Evolutionary conservation across 2,888 invertebrate species (phyloP).

Genomic region (Thumatha senex): DNA sequence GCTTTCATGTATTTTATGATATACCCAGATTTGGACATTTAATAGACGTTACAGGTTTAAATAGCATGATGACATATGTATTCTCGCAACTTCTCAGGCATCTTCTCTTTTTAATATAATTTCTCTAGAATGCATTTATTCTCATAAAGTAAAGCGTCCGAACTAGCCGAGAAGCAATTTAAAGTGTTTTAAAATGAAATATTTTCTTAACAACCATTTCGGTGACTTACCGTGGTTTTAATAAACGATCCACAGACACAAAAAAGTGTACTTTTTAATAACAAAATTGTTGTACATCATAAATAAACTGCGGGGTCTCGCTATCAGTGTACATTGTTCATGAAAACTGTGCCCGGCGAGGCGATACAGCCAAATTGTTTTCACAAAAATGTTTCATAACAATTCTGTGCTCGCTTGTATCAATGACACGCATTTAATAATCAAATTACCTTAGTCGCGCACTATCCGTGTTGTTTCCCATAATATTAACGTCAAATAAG

Average conservation of each 20-base stretch:
- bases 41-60: too few species aligned
- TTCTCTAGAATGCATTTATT: too few species aligned
- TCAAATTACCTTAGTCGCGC: constrained; percentile 27
- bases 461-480: constrained; percentile 22
- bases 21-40: too few species aligned
- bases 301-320: not conserved
- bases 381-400: constrained; percentile 4
- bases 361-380: not conserved
- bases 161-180: too few species aligned
- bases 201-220: too few species aligned
- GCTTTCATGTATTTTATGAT: too few species aligned
- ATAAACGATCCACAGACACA: not conserved
- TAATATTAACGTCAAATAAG: constrained; percentile 24
- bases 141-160: too few species aligned
- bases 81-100: too few species aligned
- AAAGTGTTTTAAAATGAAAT: too few species aligned
- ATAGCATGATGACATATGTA: too few species aligned
- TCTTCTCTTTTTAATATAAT: too few species aligned
- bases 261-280: not conserved
- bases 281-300: not conserved
- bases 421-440: constrained; percentile 33
- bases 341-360: not conserved
- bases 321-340: not conserved
- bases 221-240: not conserved
- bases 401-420: constrained; percentile 28